A percentile compares a stretch with the other conserved stretches of the same genome.
phyloP scores from a whole-genome alignment of 2,888 invertebrate genomes.

The Monochamus alternatus region DNA sequence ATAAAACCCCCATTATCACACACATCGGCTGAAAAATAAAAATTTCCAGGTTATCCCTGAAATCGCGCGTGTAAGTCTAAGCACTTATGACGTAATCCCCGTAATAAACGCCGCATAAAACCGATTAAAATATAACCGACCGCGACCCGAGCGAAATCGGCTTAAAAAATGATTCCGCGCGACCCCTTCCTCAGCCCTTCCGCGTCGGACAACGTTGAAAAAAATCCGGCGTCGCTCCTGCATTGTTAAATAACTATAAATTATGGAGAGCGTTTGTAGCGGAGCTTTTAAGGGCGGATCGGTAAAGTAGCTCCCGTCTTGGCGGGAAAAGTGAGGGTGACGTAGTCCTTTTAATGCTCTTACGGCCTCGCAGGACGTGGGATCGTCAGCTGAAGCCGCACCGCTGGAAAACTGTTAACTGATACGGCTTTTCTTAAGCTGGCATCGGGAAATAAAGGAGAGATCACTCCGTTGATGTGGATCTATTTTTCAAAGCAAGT shows the following conservation, averaged over 20 bases:
- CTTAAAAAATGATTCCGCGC: slow-evolving; percentile 55
- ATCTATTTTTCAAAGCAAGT: too few species aligned
- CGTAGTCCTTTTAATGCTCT: slow-evolving; percentile 62
- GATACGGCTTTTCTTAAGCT: slow-evolving; percentile 22
- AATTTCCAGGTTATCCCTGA: too few species aligned
- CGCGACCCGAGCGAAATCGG: slow-evolving; percentile 59
- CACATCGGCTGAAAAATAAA: too few species aligned
- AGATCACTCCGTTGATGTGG: neutral
- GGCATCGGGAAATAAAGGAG: slow-evolving; percentile 12
- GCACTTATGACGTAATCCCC: slow-evolving; percentile 22
- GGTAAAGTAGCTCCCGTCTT: slow-evolving; percentile 54
- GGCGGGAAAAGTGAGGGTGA: slow-evolving; percentile 57
- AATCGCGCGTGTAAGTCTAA: slow-evolving; percentile 23
- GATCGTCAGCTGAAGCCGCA: slow-evolving; percentile 46
- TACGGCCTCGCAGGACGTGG: slow-evolving; percentile 52
- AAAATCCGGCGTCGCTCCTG: slow-evolving; percentile 49
- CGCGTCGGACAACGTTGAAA: slow-evolving; percentile 36
- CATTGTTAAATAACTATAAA: slow-evolving; percentile 66
- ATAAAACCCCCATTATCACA: too few species aligned
- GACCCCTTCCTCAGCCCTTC: slow-evolving; percentile 38
- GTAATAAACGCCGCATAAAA: slow-evolving; percentile 31
- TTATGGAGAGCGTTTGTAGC: slow-evolving; percentile 63
- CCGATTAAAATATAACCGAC: slow-evolving; percentile 33
- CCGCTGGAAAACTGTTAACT: slow-evolving; percentile 14
- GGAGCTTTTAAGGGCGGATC: slow-evolving; percentile 65